phyloP scores from a whole-genome alignment of 2,113 vertebrate genomes.

The Zeus faber region DNA sequence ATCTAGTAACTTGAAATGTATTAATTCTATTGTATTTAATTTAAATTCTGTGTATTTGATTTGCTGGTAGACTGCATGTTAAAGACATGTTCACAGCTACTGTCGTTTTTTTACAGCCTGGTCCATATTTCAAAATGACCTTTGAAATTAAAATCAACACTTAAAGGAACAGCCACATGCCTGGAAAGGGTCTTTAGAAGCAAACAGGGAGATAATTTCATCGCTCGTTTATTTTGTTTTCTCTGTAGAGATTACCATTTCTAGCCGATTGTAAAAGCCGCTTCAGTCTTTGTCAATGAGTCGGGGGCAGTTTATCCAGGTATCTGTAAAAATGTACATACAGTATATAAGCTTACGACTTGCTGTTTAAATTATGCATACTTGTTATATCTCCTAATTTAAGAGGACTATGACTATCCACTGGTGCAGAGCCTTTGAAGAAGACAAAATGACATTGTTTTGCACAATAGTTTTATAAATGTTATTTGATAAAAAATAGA shows the following conservation, averaged over 20 bases:
- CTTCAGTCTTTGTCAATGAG: slow-evolving; percentile 65
- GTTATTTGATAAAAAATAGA: slow-evolving; percentile 74
- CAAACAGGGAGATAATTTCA: slow-evolving; percentile 45
- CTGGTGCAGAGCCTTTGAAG: slow-evolving; percentile 78
- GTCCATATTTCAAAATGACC: slow-evolving; percentile 52
- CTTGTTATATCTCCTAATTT: slow-evolving; percentile 80
- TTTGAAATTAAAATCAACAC: slow-evolving; percentile 37
- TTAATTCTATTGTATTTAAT: slow-evolving; percentile 69
- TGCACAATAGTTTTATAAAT: slow-evolving; percentile 89
- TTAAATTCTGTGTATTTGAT: slow-evolving; percentile 57
- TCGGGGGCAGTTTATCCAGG: slow-evolving; percentile 68
- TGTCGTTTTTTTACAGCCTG: slow-evolving; percentile 61
- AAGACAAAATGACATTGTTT: slow-evolving; percentile 83
- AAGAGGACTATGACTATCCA: slow-evolving; percentile 77
- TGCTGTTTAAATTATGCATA: slow-evolving; percentile 79
- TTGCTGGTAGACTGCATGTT: slow-evolving; percentile 70
- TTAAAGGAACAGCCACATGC: slow-evolving; percentile 52
- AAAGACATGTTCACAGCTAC: slow-evolving; percentile 11
- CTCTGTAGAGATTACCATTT: slow-evolving; percentile 49
- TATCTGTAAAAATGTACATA: slow-evolving; percentile 76
- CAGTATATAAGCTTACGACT: slow-evolving; percentile 72
- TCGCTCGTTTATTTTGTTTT: slow-evolving; percentile 53
- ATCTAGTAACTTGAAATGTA: slow-evolving; percentile 65
- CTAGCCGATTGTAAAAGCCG: slow-evolving; percentile 70
- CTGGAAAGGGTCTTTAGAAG: slow-evolving; percentile 51